phyloP scores from a whole-genome alignment of 2,113 vertebrate genomes.

The Ardeotis arabs region DNA sequence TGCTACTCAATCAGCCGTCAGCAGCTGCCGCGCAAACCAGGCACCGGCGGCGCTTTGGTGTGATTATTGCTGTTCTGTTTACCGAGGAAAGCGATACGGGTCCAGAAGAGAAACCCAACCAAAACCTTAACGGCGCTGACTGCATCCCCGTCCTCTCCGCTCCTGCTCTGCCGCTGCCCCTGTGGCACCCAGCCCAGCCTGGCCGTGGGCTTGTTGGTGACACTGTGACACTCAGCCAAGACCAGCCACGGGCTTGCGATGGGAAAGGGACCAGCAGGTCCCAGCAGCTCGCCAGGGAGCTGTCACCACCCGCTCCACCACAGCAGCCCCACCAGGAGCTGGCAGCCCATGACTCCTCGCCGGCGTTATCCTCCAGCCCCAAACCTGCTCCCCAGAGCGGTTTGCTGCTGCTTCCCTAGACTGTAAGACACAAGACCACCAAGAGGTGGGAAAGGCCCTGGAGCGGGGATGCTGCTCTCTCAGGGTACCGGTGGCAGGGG shows the following conservation, averaged over 20 bases:
- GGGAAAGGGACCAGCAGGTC: too few species aligned
- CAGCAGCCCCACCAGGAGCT: not conserved
- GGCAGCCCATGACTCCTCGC: not conserved
- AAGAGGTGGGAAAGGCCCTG: not conserved
- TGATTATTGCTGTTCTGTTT: not conserved
- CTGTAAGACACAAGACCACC: not conserved
- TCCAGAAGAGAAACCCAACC: not conserved
- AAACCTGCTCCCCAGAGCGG: not conserved
- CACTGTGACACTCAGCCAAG: not conserved
- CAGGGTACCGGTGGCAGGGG: not conserved
- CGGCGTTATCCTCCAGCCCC: not conserved
- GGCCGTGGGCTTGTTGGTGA: not conserved
- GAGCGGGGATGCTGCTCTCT: not conserved
- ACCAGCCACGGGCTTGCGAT: not conserved
- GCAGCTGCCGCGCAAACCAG: not conserved
- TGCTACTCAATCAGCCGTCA: not conserved
- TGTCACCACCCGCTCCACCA: too few species aligned
- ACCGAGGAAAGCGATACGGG: not conserved
- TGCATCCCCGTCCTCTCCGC: not conserved
- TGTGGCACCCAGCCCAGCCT: not conserved
- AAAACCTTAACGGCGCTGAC: accelerated
- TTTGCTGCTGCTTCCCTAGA: not conserved
- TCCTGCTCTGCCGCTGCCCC: not conserved
- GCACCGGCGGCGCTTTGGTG: not conserved
- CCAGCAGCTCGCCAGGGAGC: too few species aligned